A percentile compares a stretch with the other conserved stretches of the same genome.
phyloP scores from a whole-genome alignment of 2,888 invertebrate genomes.

The Apotomis turbidana region DNA sequence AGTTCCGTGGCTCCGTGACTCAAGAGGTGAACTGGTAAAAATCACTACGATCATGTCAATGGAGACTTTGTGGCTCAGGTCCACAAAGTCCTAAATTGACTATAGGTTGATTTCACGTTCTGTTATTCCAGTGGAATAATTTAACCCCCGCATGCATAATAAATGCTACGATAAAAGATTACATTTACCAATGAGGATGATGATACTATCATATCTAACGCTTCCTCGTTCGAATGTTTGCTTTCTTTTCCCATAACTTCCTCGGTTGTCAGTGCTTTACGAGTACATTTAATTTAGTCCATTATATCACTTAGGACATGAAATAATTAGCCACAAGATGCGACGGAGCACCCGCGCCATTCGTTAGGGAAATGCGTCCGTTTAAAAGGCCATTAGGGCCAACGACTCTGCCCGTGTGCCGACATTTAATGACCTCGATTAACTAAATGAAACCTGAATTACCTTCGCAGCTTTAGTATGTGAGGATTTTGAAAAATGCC shows the following conservation, averaged over 20 bases:
- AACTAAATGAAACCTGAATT: constrained; percentile 55
- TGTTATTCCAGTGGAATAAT: no score
- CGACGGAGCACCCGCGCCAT: constrained; percentile 46
- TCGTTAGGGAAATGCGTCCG: constrained; percentile 53
- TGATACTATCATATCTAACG: no score
- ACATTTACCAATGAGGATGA: no score
- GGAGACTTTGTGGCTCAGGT: no score
- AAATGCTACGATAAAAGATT: no score
- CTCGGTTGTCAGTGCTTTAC: constrained; percentile 3
- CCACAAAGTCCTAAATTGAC: no score
- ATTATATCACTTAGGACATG: constrained; percentile 27
- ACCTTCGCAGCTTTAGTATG: constrained; percentile 48
- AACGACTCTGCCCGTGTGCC: constrained; percentile 52
- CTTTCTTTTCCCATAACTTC: no score
- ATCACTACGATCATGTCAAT: no score
- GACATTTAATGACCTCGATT: constrained; percentile 57
- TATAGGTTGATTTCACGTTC: no score
- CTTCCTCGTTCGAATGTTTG: background rate
- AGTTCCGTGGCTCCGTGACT: no score
- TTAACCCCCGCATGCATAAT: no score
- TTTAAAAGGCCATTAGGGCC: constrained; percentile 55
- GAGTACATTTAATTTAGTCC: constrained; percentile 5
- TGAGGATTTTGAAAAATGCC: constrained; percentile 42
- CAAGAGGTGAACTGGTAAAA: no score
- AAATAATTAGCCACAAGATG: constrained; percentile 41